phyloP scores from a whole-genome alignment of 2,888 invertebrate species.

The Scaptomyza tumidula region DNA sequence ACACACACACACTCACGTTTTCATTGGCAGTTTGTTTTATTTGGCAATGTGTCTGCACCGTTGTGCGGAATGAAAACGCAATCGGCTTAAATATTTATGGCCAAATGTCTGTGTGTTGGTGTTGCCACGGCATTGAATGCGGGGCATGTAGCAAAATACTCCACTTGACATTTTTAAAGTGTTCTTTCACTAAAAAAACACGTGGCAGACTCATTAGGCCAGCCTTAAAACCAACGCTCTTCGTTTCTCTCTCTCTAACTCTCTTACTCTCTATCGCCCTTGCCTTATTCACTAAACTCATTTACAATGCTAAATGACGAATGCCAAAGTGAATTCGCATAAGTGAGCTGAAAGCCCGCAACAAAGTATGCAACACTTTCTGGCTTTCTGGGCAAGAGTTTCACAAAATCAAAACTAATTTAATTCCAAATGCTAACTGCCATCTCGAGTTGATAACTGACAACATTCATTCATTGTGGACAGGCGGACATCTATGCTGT shows the following conservation, averaged over 20 bases:
- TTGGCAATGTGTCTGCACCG: constrained; percentile 66
- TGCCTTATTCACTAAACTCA: constrained; percentile 24
- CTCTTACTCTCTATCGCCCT: too few species aligned
- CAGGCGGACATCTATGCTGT: constrained; percentile 5
- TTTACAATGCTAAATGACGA: constrained; percentile 60
- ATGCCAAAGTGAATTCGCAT: constrained; percentile 29
- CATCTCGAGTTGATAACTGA: constrained; percentile 15
- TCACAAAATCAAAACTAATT: constrained; percentile 69
- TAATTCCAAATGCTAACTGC: constrained; percentile 46
- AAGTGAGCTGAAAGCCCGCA: constrained; percentile 40
- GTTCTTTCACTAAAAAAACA: constrained; percentile 21
- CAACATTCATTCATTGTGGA: constrained; percentile 16
- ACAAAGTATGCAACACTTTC: constrained; percentile 55
- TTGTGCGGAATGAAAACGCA: constrained; percentile 81
- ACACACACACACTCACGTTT: constrained; percentile 17
- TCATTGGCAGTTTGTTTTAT: constrained; percentile 69
- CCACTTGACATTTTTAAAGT: constrained; percentile 59
- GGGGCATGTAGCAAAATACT: constrained; percentile 20
- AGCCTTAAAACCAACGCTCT: neutral
- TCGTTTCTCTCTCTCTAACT: neutral
- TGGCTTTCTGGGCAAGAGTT: constrained; percentile 11
- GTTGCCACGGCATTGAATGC: neutral
- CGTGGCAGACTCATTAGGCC: constrained; percentile 42
- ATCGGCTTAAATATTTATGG: constrained; percentile 82
- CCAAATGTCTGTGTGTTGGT: constrained; percentile 79